Base-by-base conservation (phyloP, 2,797 vertebrate species). In the Cheirogaleus major region DNA sequence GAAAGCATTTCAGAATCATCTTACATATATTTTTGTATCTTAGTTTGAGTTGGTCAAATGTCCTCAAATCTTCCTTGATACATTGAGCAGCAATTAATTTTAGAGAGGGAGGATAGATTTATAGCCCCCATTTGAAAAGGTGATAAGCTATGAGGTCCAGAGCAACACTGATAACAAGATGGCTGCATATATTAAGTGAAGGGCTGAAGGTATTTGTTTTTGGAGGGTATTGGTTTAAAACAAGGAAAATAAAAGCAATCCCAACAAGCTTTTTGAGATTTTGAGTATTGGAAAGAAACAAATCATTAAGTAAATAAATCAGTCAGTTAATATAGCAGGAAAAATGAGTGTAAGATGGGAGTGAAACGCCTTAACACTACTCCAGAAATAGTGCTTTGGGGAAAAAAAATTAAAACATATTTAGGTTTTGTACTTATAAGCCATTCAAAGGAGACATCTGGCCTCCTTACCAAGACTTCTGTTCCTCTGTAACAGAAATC, bases 401-500 rank as follows among this genome's bases (percentile, higher is more conserved):
- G 5, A 9, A 41, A 32, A 67, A 52, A 79, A 79, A 85, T 38
- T 80, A 69, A 92, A 79, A 94, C 17, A 69, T 72, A 10, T 63
- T 61, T 57, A 72, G 45, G 35, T 43, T 96, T 91, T 83, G 23
- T 72, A 83, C 92, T 84, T 87, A 48, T 23, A 93, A 94, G 78
- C 7, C 38, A 67, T 86, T 89, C 20, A 61, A 95, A 93, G 2
- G 55, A 95, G 76, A 89, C 27, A 83, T 84, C 75, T 95, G 72
- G 63, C 89, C 45, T 94, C 48, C n/a, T 93, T 80, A 75, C 25
- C 61, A 93, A 91, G 75, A 95, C 25, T 91, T 95, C 82, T 81
- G 14, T 82, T 84, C 13, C 52, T 92, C 63, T 83, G 5, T 69
- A 72, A 89, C 13, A 82, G n/a, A 80, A 95, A 78, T 76, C 50